Evolutionary conservation across 2,113 vertebrate species (phyloP).

Genomic region (Nothoprocta pentlandii): DNA sequence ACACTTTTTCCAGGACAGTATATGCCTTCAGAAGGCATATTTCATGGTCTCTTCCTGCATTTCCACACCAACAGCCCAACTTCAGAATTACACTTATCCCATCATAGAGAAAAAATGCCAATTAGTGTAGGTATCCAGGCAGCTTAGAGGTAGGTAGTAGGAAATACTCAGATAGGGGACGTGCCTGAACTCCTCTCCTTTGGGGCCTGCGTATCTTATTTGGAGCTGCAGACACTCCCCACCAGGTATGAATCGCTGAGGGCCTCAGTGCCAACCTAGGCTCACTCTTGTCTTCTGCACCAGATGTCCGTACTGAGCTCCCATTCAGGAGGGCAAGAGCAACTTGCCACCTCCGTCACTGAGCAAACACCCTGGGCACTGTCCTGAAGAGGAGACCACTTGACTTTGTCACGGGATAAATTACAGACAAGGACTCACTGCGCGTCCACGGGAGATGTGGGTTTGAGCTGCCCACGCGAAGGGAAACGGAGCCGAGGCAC

Average conservation of each 20-base stretch:
- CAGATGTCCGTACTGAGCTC: not conserved
- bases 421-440: not conserved
- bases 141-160: not conserved
- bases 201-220: not conserved
- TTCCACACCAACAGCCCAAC: not conserved
- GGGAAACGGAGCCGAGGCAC: not conserved
- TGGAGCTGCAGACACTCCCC: not conserved
- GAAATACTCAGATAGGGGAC: too few species aligned
- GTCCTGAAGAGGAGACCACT: not conserved
- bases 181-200: not conserved
- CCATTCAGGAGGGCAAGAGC: not conserved
- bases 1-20: not conserved
- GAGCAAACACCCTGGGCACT: not conserved
- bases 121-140: not conserved
- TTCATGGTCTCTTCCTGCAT: not conserved
- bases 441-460: fast-evolving
- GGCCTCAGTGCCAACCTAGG: not conserved
- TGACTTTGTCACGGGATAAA: not conserved
- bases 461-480: not conserved
- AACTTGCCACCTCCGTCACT: not conserved
- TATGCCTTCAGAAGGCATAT: not conserved
- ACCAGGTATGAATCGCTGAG: not conserved
- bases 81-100: fast-evolving
- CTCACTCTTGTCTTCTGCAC: not conserved
- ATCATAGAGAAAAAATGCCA: not conserved